Evolutionary conservation across 2,113 vertebrate genomes (phyloP).

Genomic region (Varanus salvator): DNA sequence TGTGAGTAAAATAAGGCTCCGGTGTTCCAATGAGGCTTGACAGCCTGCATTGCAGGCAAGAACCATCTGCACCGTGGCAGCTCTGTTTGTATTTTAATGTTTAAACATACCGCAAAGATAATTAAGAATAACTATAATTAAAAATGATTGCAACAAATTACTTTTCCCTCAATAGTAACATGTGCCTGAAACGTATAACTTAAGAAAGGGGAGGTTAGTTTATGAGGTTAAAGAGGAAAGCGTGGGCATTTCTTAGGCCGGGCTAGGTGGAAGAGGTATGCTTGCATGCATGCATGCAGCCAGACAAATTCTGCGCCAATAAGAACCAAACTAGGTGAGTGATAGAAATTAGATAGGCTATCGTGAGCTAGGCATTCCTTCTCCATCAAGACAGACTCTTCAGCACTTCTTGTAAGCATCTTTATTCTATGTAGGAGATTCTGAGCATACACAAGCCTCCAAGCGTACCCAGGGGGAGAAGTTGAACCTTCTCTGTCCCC

Average conservation of each 20-base stretch:
- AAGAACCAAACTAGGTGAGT: background rate
- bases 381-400: too few species aligned
- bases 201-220: slow-evolving; percentile 70
- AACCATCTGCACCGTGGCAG: slow-evolving; percentile 81
- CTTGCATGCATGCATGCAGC: background rate
- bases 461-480: too few species aligned
- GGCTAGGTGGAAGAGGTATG: background rate
- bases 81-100: slow-evolving; percentile 84
- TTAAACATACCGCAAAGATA: slow-evolving; percentile 84
- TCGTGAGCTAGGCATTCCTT: too few species aligned
- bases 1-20: slow-evolving; percentile 68
- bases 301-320: background rate
- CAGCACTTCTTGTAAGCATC: too few species aligned
- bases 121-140: slow-evolving; percentile 89
- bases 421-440: too few species aligned
- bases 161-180: slow-evolving; percentile 79
- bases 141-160: slow-evolving; percentile 87
- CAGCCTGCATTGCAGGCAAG: slow-evolving; percentile 74
- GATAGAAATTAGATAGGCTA: background rate
- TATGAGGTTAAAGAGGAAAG: slow-evolving; percentile 58
- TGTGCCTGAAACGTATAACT: slow-evolving; percentile 77
- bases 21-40: slow-evolving; percentile 73
- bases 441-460: too few species aligned
- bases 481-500: too few species aligned
- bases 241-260: slow-evolving; percentile 43